Evolutionary conservation across 2,113 vertebrate species (phyloP).

Genomic region (Electrona antarctica): DNA sequence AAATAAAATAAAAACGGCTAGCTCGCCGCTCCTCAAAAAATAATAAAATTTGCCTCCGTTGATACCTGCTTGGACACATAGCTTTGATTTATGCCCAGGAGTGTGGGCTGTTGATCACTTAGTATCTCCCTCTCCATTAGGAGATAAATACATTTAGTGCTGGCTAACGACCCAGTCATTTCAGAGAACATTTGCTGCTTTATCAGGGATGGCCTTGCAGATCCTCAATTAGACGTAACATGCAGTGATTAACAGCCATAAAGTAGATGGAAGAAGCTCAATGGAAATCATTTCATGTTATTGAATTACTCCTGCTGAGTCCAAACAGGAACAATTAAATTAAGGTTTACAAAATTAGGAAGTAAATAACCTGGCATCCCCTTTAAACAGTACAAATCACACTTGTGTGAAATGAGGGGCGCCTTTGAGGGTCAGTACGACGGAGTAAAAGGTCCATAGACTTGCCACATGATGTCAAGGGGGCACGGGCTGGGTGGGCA

Average conservation of each 20-base stretch:
- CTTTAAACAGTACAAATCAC: too few species aligned
- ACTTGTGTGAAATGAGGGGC: too few species aligned
- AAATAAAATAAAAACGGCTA: too few species aligned
- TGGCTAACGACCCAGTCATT: conserved; percentile 37
- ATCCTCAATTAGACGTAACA: conserved; percentile 34
- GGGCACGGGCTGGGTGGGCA: too few species aligned
- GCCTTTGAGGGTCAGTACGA: too few species aligned
- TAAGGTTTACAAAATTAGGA: not conserved
- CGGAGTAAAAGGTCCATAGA: too few species aligned
- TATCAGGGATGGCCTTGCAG: conserved; percentile 27
- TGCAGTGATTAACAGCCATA: conserved; percentile 15
- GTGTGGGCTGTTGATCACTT: conserved; percentile 6
- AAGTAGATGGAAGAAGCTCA: not conserved
- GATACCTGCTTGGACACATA: not conserved
- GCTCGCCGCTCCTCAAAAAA: too few species aligned
- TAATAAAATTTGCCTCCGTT: too few species aligned
- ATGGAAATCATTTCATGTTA: not conserved
- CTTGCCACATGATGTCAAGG: too few species aligned
- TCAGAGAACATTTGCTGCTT: conserved; percentile 38
- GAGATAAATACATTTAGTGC: conserved; percentile 31
- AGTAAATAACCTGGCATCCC: too few species aligned
- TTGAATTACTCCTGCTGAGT: not conserved
- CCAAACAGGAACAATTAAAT: not conserved
- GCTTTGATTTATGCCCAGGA: conserved; percentile 4
- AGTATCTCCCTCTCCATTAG: conserved; percentile 30